A percentile compares a stretch with the other conserved stretches of the same genome.
These are phyloP conservation scores for Orius laevigatus DNA, from an alignment of 1,140 invertebrate genomes.

Conservation along the genomic window DNA sequence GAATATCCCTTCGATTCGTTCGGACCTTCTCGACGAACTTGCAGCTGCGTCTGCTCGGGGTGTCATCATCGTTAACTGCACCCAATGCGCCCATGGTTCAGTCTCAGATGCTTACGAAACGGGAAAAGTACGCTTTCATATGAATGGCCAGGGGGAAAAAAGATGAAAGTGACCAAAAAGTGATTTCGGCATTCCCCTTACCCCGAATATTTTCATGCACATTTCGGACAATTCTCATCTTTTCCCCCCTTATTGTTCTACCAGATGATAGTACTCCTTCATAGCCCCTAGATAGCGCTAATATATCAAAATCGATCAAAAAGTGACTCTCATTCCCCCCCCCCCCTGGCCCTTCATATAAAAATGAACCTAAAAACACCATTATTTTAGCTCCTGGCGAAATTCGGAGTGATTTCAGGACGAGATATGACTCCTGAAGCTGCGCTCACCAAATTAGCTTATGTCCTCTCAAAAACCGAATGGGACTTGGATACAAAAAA, in stretches of 20 bases:
- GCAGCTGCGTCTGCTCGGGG: conserved; percentile 55
- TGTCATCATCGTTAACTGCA: conserved; percentile 82
- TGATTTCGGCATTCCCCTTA: too few relatives aligned
- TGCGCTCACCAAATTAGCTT: conserved; percentile 78
- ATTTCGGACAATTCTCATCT: too few relatives aligned
- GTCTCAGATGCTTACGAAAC: conserved; percentile 68
- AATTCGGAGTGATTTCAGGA: conserved; percentile 68
- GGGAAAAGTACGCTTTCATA: conserved; percentile 41
- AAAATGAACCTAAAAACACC: too few relatives aligned
- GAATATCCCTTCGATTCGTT: conserved; percentile 62
- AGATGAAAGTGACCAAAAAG: too few relatives aligned
- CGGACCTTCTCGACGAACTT: conserved; percentile 65
- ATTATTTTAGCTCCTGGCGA: conserved; percentile 33
- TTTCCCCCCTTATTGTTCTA: too few relatives aligned
- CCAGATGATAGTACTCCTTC: too few relatives aligned
- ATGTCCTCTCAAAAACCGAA: conserved; percentile 71
- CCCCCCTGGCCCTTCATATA: too few relatives aligned
- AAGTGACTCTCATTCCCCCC: too few relatives aligned
- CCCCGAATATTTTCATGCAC: too few relatives aligned
- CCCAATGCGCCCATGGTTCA: conserved; percentile 67
- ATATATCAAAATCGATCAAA: too few relatives aligned
- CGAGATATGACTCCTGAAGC: conserved; percentile 93
- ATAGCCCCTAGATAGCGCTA: too few relatives aligned
- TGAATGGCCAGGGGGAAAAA: too few relatives aligned
- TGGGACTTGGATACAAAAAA: conserved; percentile 55